Evolutionary conservation across 2,113 vertebrate species (phyloP), one percentile per base, ranked within the genome.

Genomic region (Dipodomys ordii): DNA sequence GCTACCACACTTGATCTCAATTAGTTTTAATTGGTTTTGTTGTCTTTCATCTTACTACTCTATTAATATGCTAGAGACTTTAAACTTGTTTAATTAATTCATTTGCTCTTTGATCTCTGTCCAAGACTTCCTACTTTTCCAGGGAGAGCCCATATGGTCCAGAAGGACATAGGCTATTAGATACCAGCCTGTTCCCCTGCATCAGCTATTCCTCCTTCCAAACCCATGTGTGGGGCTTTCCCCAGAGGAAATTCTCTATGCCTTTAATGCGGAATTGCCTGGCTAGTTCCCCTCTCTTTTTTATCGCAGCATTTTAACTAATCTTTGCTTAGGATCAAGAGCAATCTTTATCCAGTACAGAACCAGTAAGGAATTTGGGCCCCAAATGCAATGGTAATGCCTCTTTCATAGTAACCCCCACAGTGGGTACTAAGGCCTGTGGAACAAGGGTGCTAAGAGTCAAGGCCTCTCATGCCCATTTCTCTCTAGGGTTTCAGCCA

Each of bases 11-110:
- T 53, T 57, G 53, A 57, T 16, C 19, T 69, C 30, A 91, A 72
- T 80, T 94, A 79, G 57, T 90, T 93, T 85, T 74, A 83, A 87
- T 27, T 82, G 53, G 76, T 27, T 92, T 80, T 80, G 83, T 39
- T 89, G 89, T 64, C 60, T 72, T 88, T 77, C 67, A 20, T 88
- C 44, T 85, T 67, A 53, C 62, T 74, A 72, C 25, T 44, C 60
- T 35, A 79, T 27, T 85, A 83, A 79, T 53, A 60, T 11, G 39
- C 35, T 77, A 80, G 28, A 57, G 60, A 49, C 23, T 69, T 81
- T 19, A 84, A 18, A 76, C 53, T 84, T 65, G 67, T 46, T 87
- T 74, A 84, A 88, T 76, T 49, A 79, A 71, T 3, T 53, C 57
- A 44, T 88, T 27, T 76, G 53, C 53, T 88, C 80, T 92, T 69